A percentile compares a stretch with the other conserved stretches of the same genome.
phyloP scores from a whole-genome alignment of 1,140 invertebrate species.

The Saccostrea cuccullata region DNA sequence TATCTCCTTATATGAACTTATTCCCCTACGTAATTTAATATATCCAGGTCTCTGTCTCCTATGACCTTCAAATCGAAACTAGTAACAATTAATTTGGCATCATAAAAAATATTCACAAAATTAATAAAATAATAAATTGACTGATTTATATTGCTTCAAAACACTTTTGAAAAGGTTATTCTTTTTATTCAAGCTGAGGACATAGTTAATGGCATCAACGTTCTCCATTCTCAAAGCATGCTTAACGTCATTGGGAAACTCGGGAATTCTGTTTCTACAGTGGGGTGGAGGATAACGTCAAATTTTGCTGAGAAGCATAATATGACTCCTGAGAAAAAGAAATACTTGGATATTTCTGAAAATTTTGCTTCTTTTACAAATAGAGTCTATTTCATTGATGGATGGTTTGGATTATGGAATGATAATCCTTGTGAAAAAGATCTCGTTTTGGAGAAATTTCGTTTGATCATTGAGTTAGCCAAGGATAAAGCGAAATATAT shows the following conservation, averaged over 20 bases:
- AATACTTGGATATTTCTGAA: neutral
- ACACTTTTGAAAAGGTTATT: too few species aligned
- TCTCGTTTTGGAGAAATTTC: neutral
- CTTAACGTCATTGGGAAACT: neutral
- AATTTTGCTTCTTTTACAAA: neutral
- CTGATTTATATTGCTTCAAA: too few species aligned
- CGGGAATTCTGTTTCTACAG: neutral
- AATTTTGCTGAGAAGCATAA: neutral
- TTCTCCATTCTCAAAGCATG: neutral
- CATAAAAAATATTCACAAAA: too few species aligned
- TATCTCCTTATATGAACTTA: too few species aligned
- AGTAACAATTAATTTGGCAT: too few species aligned
- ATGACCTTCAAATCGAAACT: too few species aligned
- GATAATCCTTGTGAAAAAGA: constrained; percentile 20
- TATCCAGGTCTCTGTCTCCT: too few species aligned
- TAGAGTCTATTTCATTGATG: neutral
- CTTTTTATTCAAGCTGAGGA: too few species aligned
- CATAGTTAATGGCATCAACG: neutral
- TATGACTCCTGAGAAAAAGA: neutral
- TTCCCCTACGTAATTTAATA: too few species aligned
- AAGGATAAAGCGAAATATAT: neutral
- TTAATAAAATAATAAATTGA: too few species aligned
- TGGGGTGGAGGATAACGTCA: neutral
- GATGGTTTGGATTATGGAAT: constrained; percentile 19
- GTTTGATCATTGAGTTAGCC: neutral